Percentiles rank a stretch among this genome's conserved stretches.
Evolutionary conservation across 1,140 invertebrate genomes (phyloP).

Genomic region (Psix sp.): DNA sequence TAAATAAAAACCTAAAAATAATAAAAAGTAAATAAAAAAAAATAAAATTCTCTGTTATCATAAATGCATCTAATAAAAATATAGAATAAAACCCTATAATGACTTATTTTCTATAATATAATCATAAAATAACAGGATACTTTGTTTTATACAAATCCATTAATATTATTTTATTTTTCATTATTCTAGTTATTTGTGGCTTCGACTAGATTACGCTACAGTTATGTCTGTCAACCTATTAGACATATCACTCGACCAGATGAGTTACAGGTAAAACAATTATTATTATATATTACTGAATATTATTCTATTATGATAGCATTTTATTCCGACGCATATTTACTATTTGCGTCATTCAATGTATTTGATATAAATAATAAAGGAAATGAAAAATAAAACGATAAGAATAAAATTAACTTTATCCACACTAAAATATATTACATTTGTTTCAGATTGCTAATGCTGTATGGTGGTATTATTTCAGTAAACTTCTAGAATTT

Average conservation of each 20-base stretch:
- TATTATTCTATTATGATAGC: not conserved
- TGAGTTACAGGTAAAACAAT: constrained; percentile 87
- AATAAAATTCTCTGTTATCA: no score
- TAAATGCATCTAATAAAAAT: no score
- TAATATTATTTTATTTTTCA: constrained; percentile 11
- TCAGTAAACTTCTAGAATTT: constrained; percentile 96
- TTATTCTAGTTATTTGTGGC: constrained; percentile 84
- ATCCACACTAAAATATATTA: not conserved
- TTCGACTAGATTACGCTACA: constrained; percentile 88
- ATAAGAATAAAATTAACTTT: no score
- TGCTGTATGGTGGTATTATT: constrained; percentile 98
- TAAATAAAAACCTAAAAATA: no score
- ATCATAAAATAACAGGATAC: no score
- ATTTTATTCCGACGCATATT: not conserved
- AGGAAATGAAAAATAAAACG: no score
- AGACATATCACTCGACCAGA: constrained; percentile 87
- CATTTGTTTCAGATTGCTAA: constrained; percentile 85
- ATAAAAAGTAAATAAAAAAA: no score
- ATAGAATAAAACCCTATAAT: no score
- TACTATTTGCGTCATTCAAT: no score
- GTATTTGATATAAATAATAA: no score
- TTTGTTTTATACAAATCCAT: not conserved
- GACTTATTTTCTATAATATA: no score
- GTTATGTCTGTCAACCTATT: constrained; percentile 93
- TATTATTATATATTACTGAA: not conserved